Conservation (phyloP, 2,797 vertebrate species). For the Manis crassicaudata region DNA sequence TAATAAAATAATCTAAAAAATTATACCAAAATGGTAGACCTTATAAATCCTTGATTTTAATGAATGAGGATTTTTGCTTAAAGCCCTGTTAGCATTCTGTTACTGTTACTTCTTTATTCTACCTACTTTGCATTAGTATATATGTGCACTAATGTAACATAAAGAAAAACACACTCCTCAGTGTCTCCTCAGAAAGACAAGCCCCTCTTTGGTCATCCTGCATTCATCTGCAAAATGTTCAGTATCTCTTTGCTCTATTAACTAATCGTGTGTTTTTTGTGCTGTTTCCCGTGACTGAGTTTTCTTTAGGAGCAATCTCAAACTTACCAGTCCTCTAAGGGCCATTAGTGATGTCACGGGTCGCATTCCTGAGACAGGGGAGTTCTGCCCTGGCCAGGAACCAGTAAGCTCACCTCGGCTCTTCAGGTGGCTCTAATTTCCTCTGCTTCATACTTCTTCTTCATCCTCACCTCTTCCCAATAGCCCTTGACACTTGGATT, state of each 20-base stretch:
- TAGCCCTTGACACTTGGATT: neutral
- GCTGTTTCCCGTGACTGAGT: neutral
- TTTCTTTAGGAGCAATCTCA: neutral
- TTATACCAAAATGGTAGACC: neutral
- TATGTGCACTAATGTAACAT: neutral
- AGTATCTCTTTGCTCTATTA: neutral
- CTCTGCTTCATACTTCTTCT: too few relatives aligned
- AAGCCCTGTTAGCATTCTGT: neutral
- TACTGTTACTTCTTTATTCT: neutral
- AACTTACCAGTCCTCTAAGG: neutral
- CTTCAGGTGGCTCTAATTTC: neutral
- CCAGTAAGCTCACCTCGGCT: neutral
- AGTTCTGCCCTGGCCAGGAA: neutral
- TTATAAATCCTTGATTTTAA: neutral
- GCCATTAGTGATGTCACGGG: neutral
- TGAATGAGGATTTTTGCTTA: neutral
- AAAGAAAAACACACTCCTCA: neutral
- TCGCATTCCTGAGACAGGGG: neutral
- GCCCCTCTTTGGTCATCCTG: neutral
- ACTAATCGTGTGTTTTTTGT: neutral
- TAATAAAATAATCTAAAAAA: neutral
- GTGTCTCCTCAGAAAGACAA: neutral
- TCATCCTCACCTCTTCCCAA: neutral
- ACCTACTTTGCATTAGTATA: neutral
- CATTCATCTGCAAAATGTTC: neutral